A percentile compares a stretch with the other conserved stretches of the same genome.
These are phyloP conservation scores for Lasioglossum calceatum DNA, from an alignment of 2,888 invertebrate genomes.

Conservation along the genomic window DNA sequence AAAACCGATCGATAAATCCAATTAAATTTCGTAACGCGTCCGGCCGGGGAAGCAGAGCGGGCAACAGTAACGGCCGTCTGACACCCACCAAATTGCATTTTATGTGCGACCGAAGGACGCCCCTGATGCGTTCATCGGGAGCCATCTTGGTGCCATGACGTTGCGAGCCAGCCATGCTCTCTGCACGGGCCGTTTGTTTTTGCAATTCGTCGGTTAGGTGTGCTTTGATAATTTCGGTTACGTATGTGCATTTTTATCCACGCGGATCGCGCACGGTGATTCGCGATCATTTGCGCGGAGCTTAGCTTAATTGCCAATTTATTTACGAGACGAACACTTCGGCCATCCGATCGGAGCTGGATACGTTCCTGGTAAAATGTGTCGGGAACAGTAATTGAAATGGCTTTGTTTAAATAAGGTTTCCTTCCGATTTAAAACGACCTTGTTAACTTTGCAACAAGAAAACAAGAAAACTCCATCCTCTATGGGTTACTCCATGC, in stretches of 20 bases:
- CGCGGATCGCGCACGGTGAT: not conserved
- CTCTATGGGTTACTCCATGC: no score
- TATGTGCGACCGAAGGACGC: conserved; percentile 67
- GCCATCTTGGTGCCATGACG: conserved; percentile 34
- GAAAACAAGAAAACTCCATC: no score
- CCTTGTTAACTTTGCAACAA: no score
- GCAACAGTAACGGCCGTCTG: conserved; percentile 64
- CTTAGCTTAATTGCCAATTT: conserved; percentile 27
- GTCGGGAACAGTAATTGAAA: not conserved
- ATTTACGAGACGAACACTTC: not conserved
- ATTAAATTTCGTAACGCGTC: conserved; percentile 81
- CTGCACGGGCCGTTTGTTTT: conserved; percentile 33
- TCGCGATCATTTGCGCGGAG: not conserved
- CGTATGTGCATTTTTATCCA: conserved; percentile 2
- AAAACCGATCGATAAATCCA: conserved; percentile 83
- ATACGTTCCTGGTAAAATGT: not conserved
- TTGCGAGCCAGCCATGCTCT: not conserved
- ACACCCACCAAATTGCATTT: conserved; percentile 79
- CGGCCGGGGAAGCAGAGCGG: conserved; percentile 64
- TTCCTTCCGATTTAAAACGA: no score
- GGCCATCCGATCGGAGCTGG: not conserved
- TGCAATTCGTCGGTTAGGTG: conserved; percentile 39
- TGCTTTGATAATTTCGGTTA: conserved; percentile 19
- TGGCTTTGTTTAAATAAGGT: not conserved
- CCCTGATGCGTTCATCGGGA: conserved; percentile 45